Conservation (phyloP, 2,113 vertebrate species). For the Redunca redunca region DNA sequence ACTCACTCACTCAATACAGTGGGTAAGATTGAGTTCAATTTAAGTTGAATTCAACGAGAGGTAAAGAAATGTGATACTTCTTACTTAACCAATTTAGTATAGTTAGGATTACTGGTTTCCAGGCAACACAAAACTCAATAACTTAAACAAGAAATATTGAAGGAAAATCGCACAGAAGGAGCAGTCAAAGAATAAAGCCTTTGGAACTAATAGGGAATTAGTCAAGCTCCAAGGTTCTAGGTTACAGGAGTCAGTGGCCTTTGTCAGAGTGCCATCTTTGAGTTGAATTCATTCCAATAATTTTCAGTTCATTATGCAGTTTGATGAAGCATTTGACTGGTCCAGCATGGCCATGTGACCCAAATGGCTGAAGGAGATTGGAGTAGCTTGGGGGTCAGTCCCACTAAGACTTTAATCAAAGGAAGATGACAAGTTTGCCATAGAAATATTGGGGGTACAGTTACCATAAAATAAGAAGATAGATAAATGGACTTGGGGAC, state of each 20-base stretch:
- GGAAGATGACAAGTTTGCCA: background rate
- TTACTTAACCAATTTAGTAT: background rate
- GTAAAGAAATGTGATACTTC: background rate
- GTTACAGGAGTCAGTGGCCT: background rate
- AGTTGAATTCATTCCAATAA: background rate
- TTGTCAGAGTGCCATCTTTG: background rate
- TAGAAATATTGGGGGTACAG: background rate
- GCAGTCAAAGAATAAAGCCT: background rate
- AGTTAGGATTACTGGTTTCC: background rate
- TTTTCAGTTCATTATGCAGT: background rate
- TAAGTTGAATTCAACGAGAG: background rate
- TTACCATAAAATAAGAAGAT: background rate
- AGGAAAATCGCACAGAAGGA: background rate
- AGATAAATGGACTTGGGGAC: background rate
- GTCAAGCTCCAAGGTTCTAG: background rate
- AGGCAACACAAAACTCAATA: constrained; percentile 15
- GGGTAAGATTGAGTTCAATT: background rate
- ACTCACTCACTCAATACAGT: background rate
- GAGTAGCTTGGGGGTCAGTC: background rate
- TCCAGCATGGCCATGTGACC: background rate
- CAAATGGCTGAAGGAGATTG: background rate
- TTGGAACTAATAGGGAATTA: background rate
- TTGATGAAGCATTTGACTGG: background rate
- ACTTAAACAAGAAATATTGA: background rate
- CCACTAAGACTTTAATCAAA: background rate